These are phyloP conservation scores for Saxicola maurus DNA, from an alignment of 2,797 vertebrate species.

Conservation along the genomic window DNA sequence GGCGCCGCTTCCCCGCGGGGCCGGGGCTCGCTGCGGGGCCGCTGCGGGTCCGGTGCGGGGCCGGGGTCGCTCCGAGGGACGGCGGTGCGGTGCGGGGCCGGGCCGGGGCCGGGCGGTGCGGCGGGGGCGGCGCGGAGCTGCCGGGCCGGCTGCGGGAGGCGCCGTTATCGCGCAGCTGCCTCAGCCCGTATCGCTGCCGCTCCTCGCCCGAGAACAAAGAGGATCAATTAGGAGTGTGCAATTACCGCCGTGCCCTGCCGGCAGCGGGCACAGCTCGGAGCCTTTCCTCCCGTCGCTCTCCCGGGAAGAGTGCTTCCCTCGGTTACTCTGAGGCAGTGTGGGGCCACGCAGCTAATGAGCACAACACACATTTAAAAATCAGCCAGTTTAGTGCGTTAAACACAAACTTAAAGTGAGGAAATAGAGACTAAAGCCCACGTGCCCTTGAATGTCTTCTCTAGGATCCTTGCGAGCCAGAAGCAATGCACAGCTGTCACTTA, in stretches of 20 bases:
- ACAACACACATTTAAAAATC: fast-evolving
- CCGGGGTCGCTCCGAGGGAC: background rate
- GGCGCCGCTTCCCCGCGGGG: background rate
- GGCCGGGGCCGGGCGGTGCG: background rate
- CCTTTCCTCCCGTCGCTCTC: background rate
- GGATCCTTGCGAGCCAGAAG: background rate
- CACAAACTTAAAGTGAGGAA: background rate
- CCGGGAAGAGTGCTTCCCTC: background rate
- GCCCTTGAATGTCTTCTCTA: background rate
- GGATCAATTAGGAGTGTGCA: background rate
- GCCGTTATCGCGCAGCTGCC: background rate
- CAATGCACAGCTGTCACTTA: background rate
- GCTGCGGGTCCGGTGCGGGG: background rate
- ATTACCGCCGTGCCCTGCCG: background rate
- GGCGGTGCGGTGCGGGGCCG: background rate
- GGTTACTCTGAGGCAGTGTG: background rate
- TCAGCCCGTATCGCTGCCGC: background rate
- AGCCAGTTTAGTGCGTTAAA: fast-evolving
- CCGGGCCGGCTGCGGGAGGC: background rate
- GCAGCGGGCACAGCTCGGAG: background rate
- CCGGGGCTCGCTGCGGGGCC: background rate
- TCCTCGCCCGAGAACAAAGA: background rate
- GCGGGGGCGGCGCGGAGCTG: background rate
- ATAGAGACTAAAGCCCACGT: background rate
- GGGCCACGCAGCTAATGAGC: background rate